phyloP scores from a whole-genome alignment of 1,140 invertebrate genomes.

The Brachionus asplanchnoidis region DNA sequence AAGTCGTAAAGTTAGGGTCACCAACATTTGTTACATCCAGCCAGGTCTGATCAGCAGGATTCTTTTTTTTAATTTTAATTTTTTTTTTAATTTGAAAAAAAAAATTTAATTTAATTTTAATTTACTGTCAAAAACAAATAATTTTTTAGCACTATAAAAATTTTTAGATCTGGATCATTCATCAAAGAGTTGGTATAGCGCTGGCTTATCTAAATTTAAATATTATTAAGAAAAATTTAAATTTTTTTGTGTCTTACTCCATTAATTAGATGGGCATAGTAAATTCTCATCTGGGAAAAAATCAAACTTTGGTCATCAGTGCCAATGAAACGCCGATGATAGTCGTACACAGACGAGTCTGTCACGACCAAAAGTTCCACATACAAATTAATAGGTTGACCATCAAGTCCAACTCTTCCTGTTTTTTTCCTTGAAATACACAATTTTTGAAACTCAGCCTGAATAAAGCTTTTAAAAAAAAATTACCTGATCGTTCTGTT shows the following conservation, averaged over 20 bases:
- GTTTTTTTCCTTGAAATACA: background rate
- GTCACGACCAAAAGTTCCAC: background rate
- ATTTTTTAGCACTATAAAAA: background rate
- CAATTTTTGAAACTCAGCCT: too few relatives aligned
- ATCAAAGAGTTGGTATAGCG: background rate
- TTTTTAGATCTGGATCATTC: background rate
- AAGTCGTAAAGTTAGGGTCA: background rate
- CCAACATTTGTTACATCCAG: background rate
- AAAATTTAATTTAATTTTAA: background rate
- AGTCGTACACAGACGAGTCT: background rate
- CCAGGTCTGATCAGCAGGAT: background rate
- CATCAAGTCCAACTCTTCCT: background rate
- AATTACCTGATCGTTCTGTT: background rate
- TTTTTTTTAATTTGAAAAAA: background rate
- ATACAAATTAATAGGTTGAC: background rate
- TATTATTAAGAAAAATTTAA: background rate
- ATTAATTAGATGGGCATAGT: constrained; percentile 3
- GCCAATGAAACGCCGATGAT: background rate
- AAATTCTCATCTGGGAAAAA: constrained; percentile 12
- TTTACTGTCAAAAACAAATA: constrained; percentile 9
- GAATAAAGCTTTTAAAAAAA: background rate
- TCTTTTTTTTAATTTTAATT: background rate
- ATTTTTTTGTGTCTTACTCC: background rate
- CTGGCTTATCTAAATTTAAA: background rate
- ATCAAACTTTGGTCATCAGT: background rate